These are phyloP conservation scores for Thunnus albacares DNA, from an alignment of 2,797 vertebrate genomes.

Conservation along the genomic window DNA sequence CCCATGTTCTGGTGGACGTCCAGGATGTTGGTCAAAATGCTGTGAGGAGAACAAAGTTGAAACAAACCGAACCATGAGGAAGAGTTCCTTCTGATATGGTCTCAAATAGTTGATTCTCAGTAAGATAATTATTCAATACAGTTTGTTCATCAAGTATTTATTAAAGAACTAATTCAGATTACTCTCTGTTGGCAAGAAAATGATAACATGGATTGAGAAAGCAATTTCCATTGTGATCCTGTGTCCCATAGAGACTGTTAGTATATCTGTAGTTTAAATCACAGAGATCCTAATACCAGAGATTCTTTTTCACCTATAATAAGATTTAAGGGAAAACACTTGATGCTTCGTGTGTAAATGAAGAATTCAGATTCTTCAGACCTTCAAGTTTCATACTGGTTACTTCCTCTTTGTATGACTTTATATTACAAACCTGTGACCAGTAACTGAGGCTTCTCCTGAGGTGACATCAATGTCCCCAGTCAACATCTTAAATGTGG, in stretches of 20 bases:
- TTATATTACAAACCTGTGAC: conserved; percentile 85
- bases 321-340: neutral
- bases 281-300: no score
- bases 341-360: no score
- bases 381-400: neutral
- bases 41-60: conserved; percentile 59
- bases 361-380: no score
- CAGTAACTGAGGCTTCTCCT: conserved; percentile 91
- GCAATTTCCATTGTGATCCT: neutral
- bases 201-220: neutral
- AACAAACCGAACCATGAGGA: neutral
- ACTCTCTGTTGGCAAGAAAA: neutral
- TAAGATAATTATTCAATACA: no score
- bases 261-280: neutral
- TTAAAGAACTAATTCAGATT: no score
- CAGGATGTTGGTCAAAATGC: conserved; percentile 91
- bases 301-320: no score
- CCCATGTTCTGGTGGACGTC: conserved; percentile 95
- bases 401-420: neutral
- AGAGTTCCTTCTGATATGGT: neutral
- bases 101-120: neutral
- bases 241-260: neutral
- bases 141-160: no score
- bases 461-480: conserved; percentile 92
- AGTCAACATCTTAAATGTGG: conserved; percentile 96